Conservation (phyloP, 2,113 vertebrate species). For the Fregetta grallaria region DNA sequence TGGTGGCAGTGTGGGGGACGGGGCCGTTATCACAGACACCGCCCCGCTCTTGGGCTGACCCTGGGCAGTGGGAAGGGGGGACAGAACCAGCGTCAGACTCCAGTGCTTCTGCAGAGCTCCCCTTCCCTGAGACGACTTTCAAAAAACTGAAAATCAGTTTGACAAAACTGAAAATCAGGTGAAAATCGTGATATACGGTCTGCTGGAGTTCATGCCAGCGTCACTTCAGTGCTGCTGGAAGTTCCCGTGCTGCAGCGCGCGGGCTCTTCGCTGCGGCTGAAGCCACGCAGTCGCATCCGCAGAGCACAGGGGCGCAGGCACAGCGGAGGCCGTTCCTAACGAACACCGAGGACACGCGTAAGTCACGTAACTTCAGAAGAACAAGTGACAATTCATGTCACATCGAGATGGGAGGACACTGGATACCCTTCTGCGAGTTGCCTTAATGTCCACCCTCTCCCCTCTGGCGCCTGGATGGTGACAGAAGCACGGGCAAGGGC, state of each 20-base stretch:
- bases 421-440: too few species aligned
- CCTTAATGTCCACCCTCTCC: background rate
- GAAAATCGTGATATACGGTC: background rate
- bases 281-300: background rate
- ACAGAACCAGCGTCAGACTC: background rate
- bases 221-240: background rate
- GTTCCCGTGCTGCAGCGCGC: background rate
- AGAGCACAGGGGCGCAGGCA: background rate
- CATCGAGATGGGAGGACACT: background rate
- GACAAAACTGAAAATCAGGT: background rate
- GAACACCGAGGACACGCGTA: accelerated
- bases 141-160: background rate
- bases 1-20: background rate
- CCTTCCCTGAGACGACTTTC: background rate
- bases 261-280: background rate
- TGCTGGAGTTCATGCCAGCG: background rate
- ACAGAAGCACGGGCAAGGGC: background rate
- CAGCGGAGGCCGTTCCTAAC: background rate
- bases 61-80: background rate
- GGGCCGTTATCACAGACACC: background rate
- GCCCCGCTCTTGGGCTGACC: background rate
- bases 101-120: background rate
- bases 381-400: background rate
- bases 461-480: background rate
- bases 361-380: background rate